A percentile compares a stretch with the other conserved stretches of the same genome.
phyloP scores from a whole-genome alignment of 2,113 vertebrate genomes.

The Nerophis ophidion region DNA sequence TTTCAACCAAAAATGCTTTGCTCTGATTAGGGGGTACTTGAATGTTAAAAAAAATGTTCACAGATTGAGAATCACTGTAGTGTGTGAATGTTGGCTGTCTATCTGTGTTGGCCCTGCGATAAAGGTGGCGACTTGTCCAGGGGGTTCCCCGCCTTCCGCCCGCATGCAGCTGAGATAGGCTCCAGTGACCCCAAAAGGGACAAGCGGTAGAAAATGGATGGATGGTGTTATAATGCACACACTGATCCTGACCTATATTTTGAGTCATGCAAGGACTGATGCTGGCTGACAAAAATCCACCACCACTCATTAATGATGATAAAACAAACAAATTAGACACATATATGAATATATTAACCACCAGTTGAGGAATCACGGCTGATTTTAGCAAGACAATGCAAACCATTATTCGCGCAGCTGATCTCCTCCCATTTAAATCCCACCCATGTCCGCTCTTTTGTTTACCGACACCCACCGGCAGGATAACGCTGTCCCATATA shows the following conservation, averaged over 20 bases:
- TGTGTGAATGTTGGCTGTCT: too few species aligned
- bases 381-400: conserved; percentile 23
- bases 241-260: conserved; percentile 37
- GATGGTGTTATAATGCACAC: conserved; percentile 22
- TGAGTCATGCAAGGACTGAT: conserved; percentile 2
- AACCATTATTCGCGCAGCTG: conserved; percentile 53
- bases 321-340: neutral
- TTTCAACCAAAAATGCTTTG: too few species aligned
- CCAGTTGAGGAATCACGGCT: neutral
- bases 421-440: conserved; percentile 69
- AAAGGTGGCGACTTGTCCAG: too few species aligned
- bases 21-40: too few species aligned
- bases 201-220: too few species aligned
- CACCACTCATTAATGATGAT: neutral
- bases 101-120: too few species aligned
- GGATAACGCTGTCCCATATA: neutral
- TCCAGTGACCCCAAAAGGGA: too few species aligned
- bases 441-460: conserved; percentile 67
- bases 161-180: too few species aligned
- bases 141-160: too few species aligned
- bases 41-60: too few species aligned
- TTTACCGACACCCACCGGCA: conserved; percentile 38
- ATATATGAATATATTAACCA: neutral
- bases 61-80: too few species aligned
- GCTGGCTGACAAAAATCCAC: neutral